Evolutionary conservation across 2,113 vertebrate genomes (phyloP), one percentile per base, ranked within the genome.

Genomic region (Otocyon megalotis): DNA sequence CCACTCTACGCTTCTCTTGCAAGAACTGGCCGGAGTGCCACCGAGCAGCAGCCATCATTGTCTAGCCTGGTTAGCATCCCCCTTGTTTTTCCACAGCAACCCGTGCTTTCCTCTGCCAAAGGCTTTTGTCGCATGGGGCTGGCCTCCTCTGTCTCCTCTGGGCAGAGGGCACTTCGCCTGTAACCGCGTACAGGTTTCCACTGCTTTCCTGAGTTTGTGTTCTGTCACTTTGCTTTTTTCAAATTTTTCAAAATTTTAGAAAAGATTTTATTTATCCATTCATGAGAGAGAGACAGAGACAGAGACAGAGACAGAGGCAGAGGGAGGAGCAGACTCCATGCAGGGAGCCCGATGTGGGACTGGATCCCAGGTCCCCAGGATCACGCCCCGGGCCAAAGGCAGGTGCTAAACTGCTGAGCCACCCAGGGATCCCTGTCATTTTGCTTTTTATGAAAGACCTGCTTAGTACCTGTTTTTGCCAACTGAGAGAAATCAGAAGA

Each of bases 61-160:
- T 43, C n/a, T 35, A 35, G 32, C n/a, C 7, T 3, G 30, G 28
- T 13, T 53, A n/a, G 10, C 0, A 0, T 8, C 43, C 4, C 32
- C 53, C 50, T 28, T 48, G 54, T 48, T 94, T 67, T 77, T 72
- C 32, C 60, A 50, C 28, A 71, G 53, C 22, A 43, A 62, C 30
- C 28, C 1, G 2, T 0, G 19, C 53, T 65, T 83, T 58, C 74
- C 85, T 90, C 28, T 26, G 67, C 54, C 19, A 30, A 0, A 43
- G 60, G 60, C 76, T 37, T 83, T n/a, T 1, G 30, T 22, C 50
- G 62, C 16, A 15, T 0, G 1, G 48, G 79, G 22, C 37, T 17
- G 22, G 12, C 48, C 50, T 74, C 79, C n/a, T n/a, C 15, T 56
- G 54, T 35, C 35, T 80, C 43, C 37, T 30, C 63, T 32, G 79